Evolutionary conservation across 2,888 invertebrate genomes (phyloP).

Genomic region (Volucella zonaria): DNA sequence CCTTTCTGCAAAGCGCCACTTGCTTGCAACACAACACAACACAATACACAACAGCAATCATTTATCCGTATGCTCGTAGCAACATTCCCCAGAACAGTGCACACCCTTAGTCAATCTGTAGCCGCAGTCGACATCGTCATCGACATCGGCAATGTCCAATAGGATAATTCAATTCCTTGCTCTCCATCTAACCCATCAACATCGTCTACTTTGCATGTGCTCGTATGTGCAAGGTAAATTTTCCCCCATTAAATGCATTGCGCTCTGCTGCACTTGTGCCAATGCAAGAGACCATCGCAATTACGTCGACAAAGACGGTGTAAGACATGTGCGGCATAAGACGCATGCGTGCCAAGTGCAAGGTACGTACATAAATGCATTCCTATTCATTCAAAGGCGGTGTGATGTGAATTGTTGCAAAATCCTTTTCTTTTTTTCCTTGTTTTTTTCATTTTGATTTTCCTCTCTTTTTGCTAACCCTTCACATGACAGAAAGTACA

Average conservation of each 20-base stretch:
- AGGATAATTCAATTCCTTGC: constrained; percentile 40
- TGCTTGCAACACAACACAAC: neutral
- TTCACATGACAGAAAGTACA: neutral
- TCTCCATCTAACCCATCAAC: constrained; percentile 8
- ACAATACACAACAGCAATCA: constrained; percentile 13
- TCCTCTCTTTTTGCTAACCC: constrained; percentile 28
- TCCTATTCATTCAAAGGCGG: constrained; percentile 12
- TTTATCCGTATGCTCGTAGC: neutral
- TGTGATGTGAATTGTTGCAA: constrained; percentile 51
- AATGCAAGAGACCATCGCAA: constrained; percentile 41
- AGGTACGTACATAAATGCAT: constrained; percentile 54
- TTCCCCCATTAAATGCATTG: constrained; percentile 49
- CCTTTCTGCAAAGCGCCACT: neutral
- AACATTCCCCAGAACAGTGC: neutral
- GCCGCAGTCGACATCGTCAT: constrained; percentile 9
- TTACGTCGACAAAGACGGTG: constrained; percentile 7
- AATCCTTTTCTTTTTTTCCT: constrained; percentile 12
- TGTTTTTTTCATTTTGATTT: neutral
- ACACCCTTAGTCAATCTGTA: constrained; percentile 34
- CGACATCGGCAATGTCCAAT: constrained; percentile 46
- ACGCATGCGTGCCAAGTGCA: constrained; percentile 72
- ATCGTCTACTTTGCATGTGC: constrained; percentile 10
- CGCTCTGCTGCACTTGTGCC: constrained; percentile 64
- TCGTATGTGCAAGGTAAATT: constrained; percentile 40
- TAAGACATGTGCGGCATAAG: constrained; percentile 46